These are phyloP conservation scores for Eriocheir sinensis DNA, from an alignment of 1,140 invertebrate genomes.

Conservation along the genomic window DNA sequence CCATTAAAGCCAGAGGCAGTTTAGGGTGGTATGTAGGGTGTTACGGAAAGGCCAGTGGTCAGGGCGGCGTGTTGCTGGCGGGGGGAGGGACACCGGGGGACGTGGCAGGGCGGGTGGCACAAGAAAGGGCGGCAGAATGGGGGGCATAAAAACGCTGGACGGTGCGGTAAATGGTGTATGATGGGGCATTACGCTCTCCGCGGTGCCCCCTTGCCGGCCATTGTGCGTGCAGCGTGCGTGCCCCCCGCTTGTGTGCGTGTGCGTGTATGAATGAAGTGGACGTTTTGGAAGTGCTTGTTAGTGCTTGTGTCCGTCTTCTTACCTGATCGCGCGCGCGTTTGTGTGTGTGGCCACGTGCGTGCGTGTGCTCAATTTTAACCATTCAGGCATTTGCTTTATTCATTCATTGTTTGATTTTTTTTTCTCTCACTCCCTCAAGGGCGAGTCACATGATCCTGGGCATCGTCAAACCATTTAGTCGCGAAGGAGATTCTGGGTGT, in stretches of 20 bases:
- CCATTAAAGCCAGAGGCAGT: conserved; percentile 31
- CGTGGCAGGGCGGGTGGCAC: conserved; percentile 18
- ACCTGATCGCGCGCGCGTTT: conserved; percentile 33
- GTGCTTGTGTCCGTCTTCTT: conserved; percentile 31
- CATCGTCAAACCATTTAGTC: not conserved
- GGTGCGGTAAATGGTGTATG: conserved; percentile 54
- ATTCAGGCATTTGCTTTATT: not conserved
- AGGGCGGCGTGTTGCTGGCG: conserved; percentile 2
- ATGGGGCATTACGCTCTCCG: not conserved
- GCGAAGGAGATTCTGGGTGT: not conserved
- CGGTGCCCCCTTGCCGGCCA: conserved; percentile 29
- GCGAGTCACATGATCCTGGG: not conserved
- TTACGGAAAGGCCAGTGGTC: not conserved
- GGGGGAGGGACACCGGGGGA: conserved; percentile 3
- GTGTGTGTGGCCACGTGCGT: conserved; percentile 28
- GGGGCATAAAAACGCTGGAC: conserved; percentile 17
- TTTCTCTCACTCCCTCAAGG: no score
- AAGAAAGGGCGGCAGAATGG: conserved; percentile 34
- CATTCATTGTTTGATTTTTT: not conserved
- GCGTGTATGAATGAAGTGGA: conserved; percentile 5
- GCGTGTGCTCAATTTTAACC: not conserved
- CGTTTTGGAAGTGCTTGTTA: conserved; percentile 16
- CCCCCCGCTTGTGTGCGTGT: conserved; percentile 29
- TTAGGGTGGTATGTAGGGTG: not conserved
- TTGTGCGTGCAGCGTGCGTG: conserved; percentile 29